Base-by-base conservation (phyloP, 2,797 vertebrate genomes). In the Eurystomus glaucurus region DNA sequence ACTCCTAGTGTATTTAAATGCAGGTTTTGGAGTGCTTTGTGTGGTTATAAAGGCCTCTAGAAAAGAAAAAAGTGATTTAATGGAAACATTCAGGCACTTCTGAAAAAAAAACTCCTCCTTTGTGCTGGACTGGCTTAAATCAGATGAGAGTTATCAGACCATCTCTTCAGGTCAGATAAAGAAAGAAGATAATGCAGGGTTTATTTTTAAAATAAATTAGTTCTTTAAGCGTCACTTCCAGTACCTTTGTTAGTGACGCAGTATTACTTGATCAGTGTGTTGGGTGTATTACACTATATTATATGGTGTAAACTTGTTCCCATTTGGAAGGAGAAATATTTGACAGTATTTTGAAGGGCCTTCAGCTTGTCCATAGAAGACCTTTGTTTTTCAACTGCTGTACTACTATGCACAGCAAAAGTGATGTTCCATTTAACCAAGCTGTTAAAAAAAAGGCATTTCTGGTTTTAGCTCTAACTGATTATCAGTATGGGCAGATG, bases 221-320 rank as follows among this genome's bases (percentile, higher is more conserved):
- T 50, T 88, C 55, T 69, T n/a, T 48, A 76, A 85, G 20, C 50
- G 18, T 60, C 0, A 0, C 51, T 94, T 95, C 82, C 92, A 83
- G 84, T 87, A 93, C 69, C 75, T 80, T 39, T 61, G 33, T 68
- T 22, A 58, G 52, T 90, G 94, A 93, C 7, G 8, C 65, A 66
- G 45, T 29, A 45, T 50, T 77, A 9, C 70, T 88, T 9, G 58
- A 58, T 96, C 92, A 93, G 96, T 29, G 94, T 95, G 94, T 89
- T 78, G 85, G 64, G 78, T 91, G 85, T n/a, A 61, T 91, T 81
- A 79, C 83, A 51, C 82, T 76, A 2, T 9, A 10, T 58, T 90
- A 61, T 15, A 45, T 48, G 60, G 82, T 82, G 83, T 58, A 70
- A 96, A 91, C 68, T 51, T 26, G 0, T 69, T 58, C 90, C 83